These are phyloP conservation scores for Penaeus monodon DNA, from an alignment of 2,888 invertebrate genomes.

Conservation along the genomic window DNA sequence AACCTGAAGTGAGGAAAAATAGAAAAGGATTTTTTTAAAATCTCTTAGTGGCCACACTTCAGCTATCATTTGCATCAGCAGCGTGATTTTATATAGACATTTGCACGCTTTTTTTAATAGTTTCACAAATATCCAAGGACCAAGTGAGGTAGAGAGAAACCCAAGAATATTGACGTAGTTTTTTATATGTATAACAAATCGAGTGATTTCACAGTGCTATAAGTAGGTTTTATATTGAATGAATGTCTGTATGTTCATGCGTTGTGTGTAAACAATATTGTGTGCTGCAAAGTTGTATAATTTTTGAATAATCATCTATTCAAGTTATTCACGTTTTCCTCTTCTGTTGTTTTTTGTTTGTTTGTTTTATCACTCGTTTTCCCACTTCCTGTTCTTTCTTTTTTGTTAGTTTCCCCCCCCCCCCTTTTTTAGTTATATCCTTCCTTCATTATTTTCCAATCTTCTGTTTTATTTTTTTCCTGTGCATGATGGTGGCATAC, in stretches of 20 bases:
- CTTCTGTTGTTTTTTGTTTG: slow-evolving; percentile 5
- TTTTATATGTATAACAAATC: slow-evolving; percentile 21
- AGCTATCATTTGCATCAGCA: slow-evolving; percentile 1
- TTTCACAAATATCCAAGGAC: slow-evolving; percentile 3
- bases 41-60: neutral
- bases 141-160: slow-evolving; percentile 6
- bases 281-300: slow-evolving; percentile 9
- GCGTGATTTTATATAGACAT: slow-evolving; percentile 18
- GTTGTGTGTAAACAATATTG: neutral
- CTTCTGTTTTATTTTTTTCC: neutral
- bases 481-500: slow-evolving; percentile 16
- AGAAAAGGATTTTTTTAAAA: slow-evolving; percentile 7
- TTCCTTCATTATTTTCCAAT: neutral
- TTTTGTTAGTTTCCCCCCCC: neutral
- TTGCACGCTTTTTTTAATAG: slow-evolving; percentile 22
- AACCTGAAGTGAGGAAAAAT: slow-evolving; percentile 6
- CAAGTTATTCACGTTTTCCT: neutral
- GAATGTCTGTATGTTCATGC: neutral
- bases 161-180: slow-evolving; percentile 5
- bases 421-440: neutral
- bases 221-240: slow-evolving; percentile 29
- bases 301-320: neutral
- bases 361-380: neutral
- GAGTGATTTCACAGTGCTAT: slow-evolving; percentile 43
- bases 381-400: neutral